phyloP scores from a whole-genome alignment of 2,888 invertebrate genomes.

The Troilus luridus region DNA sequence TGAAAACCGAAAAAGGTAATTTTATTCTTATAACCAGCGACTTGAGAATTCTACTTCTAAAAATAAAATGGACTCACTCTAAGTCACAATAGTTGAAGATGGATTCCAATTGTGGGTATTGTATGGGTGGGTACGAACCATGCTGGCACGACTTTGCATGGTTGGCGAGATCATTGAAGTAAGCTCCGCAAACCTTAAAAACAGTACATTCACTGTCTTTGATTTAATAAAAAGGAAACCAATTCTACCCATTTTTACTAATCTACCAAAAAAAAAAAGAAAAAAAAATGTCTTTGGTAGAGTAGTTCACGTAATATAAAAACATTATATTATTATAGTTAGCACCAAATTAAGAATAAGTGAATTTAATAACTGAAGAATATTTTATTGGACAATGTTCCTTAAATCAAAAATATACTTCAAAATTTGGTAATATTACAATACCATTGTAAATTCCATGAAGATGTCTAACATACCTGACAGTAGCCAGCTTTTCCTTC shows the following conservation, averaged over 20 bases:
- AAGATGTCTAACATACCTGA: conserved; percentile 20
- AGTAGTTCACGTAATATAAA: too few species aligned
- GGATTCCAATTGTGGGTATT: conserved; percentile 50
- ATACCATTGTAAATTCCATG: neutral
- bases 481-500: conserved; percentile 13
- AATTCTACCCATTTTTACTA: neutral
- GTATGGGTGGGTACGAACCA: conserved; percentile 36
- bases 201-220: conserved; percentile 22
- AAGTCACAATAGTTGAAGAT: conserved; percentile 48
- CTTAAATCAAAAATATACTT: neutral
- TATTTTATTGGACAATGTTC: neutral
- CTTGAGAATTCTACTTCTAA: neutral
- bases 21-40: neutral
- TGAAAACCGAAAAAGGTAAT: neutral
- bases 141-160: conserved; percentile 25
- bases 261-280: neutral
- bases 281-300: neutral
- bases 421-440: neutral
- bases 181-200: conserved; percentile 41
- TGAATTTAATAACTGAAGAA: neutral
- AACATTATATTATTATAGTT: too few species aligned
- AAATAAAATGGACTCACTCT: conserved; percentile 26
- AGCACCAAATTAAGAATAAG: too few species aligned
- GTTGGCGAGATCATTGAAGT: conserved; percentile 29
- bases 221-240: conserved; percentile 8